Conservation (phyloP, 2,888 invertebrate species). For the Drosophila gaucha region DNA sequence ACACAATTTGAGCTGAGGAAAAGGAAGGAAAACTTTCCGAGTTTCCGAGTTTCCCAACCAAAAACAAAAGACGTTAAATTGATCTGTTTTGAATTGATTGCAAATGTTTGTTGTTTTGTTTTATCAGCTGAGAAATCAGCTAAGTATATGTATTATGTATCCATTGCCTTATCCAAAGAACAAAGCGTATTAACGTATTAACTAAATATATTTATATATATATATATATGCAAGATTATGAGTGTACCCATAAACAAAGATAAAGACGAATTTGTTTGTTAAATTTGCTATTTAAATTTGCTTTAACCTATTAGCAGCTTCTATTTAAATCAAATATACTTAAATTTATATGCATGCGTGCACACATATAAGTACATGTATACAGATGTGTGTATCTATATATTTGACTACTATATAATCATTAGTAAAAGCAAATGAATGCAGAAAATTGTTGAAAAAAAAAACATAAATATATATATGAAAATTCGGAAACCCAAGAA, state of each 20-base stretch:
- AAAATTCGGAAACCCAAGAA: conserved; percentile 5
- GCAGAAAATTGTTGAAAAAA: conserved; percentile 37
- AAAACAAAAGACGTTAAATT: conserved; percentile 12
- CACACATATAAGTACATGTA: neutral
- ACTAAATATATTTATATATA: conserved; percentile 18
- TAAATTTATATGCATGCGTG: conserved; percentile 41
- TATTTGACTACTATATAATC: conserved; percentile 71
- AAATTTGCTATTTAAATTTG: conserved; percentile 70
- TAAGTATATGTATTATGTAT: conserved; percentile 42
- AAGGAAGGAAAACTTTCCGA: neutral
- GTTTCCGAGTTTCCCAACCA: conserved; percentile 3
- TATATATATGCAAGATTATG: conserved; percentile 45
- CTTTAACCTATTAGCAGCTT: conserved; percentile 77
- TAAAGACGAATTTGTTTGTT: conserved; percentile 68
- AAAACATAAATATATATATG: conserved; percentile 4
- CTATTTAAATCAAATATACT: conserved; percentile 76
- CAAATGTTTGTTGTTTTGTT: conserved; percentile 39
- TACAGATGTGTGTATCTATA: conserved; percentile 31
- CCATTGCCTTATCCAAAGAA: conserved; percentile 70
- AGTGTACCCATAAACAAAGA: conserved; percentile 39
- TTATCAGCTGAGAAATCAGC: conserved; percentile 34
- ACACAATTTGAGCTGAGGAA: conserved; percentile 14
- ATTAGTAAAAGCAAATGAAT: conserved; percentile 60
- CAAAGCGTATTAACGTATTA: conserved; percentile 32
- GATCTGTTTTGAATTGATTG: conserved; percentile 35